A percentile compares a stretch with the other conserved stretches of the same genome.
These are phyloP conservation scores for Dryas iulia DNA, from an alignment of 1,140 invertebrate species.

Conservation along the genomic window DNA sequence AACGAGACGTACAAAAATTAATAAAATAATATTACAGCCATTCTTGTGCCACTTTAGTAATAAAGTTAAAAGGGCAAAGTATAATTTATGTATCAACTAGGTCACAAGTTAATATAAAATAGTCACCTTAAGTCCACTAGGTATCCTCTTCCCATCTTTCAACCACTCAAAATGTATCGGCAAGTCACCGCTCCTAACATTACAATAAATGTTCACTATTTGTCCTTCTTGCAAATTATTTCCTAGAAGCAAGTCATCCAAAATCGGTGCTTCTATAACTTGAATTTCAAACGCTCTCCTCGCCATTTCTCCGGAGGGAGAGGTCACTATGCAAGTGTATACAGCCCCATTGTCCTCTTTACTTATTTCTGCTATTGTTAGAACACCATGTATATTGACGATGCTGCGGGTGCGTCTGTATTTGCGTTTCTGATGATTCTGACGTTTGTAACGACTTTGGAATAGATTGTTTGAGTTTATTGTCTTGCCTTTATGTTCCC, in stretches of 20 bases:
- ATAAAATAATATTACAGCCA: too few relatives aligned
- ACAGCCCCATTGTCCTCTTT: constrained; percentile 84
- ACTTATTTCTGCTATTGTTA: constrained; percentile 89
- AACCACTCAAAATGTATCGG: constrained; percentile 95
- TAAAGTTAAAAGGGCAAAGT: too few relatives aligned
- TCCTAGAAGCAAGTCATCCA: constrained; percentile 79
- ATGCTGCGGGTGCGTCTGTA: constrained; percentile 40
- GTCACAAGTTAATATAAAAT: too few relatives aligned
- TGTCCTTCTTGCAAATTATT: constrained; percentile 92
- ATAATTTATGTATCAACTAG: too few relatives aligned
- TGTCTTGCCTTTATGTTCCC: constrained; percentile 72
- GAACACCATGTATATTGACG: constrained; percentile 69
- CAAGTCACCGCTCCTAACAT: constrained; percentile 92
- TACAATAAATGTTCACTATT: constrained; percentile 93
- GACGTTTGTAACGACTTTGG: constrained; percentile 60
- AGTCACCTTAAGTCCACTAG: constrained; percentile 84
- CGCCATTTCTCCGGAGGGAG: constrained; percentile 88
- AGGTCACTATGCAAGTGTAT: constrained; percentile 91
- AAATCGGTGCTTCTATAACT: constrained; percentile 87
- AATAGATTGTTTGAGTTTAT: constrained; percentile 61
- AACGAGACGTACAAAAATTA: too few relatives aligned
- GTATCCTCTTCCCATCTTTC: constrained; percentile 89
- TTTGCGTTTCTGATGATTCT: constrained; percentile 41
- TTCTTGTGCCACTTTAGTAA: too few relatives aligned
- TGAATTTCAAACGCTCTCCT: constrained; percentile 84